Evolutionary conservation across 2,888 invertebrate genomes (phyloP).

Genomic region (Scelioninae gen. 1): DNA sequence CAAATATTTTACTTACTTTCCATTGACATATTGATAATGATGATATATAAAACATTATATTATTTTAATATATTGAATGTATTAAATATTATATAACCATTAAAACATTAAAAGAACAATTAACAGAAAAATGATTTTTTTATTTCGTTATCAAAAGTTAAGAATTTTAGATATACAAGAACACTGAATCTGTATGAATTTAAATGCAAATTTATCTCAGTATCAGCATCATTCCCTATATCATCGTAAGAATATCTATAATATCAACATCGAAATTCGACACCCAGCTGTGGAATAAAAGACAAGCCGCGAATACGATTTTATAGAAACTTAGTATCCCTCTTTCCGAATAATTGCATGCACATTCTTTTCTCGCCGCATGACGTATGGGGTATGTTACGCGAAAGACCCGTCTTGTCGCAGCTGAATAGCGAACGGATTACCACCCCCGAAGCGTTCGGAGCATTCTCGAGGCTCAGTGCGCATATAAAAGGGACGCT

Average conservation of each 20-base stretch:
- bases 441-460: slow-evolving; percentile 67
- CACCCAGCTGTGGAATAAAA: slow-evolving; percentile 19
- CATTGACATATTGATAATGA: too few species aligned
- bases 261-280: slow-evolving; percentile 35
- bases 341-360: slow-evolving; percentile 44
- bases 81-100: too few species aligned
- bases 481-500: slow-evolving; percentile 48
- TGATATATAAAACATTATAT: too few species aligned
- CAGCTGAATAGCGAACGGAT: slow-evolving; percentile 73
- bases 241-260: slow-evolving; percentile 9
- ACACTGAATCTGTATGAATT: slow-evolving; percentile 16
- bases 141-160: too few species aligned
- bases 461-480: slow-evolving; percentile 49
- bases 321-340: slow-evolving; percentile 55
- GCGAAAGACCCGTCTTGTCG: slow-evolving; percentile 54
- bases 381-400: slow-evolving; percentile 55
- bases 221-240: slow-evolving; percentile 20
- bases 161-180: too few species aligned
- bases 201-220: slow-evolving; percentile 19
- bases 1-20: too few species aligned
- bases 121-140: too few species aligned
- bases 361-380: slow-evolving; percentile 53
- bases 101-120: too few species aligned
- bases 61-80: too few species aligned
- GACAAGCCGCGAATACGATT: slow-evolving; percentile 20